These are phyloP conservation scores for Plecotus auritus DNA, from an alignment of 2,113 vertebrate species.

Conservation along the genomic window DNA sequence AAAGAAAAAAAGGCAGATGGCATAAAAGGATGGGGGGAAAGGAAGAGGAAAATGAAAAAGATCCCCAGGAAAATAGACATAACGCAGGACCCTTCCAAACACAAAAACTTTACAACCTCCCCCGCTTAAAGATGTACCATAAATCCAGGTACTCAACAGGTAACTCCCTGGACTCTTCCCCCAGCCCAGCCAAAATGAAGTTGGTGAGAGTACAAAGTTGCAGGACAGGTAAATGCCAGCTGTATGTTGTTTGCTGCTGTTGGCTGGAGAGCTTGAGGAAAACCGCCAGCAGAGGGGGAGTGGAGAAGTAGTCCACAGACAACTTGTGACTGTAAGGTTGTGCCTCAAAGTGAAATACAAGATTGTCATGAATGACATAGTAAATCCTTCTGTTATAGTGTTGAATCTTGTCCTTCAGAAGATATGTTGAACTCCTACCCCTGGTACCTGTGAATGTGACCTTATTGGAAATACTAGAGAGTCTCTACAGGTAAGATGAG, in stretches of 20 bases:
- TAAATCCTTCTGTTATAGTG: not conserved
- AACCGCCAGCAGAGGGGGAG: not conserved
- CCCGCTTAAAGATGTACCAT: not conserved
- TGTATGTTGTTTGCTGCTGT: no score
- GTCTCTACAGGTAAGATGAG: not conserved
- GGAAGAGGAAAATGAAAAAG: not conserved
- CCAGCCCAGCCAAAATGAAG: not conserved
- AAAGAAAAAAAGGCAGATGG: not conserved
- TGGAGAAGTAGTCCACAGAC: not conserved
- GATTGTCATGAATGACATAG: not conserved
- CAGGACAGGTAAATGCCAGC: not conserved
- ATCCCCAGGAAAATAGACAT: not conserved
- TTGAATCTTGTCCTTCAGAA: not conserved
- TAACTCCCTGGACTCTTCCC: not conserved
- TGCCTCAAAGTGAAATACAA: not conserved
- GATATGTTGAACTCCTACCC: not conserved
- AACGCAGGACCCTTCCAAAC: not conserved
- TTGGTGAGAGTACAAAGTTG: not conserved
- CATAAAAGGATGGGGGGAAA: not conserved
- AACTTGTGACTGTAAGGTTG: not conserved
- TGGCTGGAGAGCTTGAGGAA: not conserved
- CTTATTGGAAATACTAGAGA: not conserved
- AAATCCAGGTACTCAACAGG: not conserved
- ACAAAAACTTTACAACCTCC: not conserved
- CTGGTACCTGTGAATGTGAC: not conserved